Base-by-base conservation (phyloP, 2,888 invertebrate genomes). In the Miltochrista miniata region DNA sequence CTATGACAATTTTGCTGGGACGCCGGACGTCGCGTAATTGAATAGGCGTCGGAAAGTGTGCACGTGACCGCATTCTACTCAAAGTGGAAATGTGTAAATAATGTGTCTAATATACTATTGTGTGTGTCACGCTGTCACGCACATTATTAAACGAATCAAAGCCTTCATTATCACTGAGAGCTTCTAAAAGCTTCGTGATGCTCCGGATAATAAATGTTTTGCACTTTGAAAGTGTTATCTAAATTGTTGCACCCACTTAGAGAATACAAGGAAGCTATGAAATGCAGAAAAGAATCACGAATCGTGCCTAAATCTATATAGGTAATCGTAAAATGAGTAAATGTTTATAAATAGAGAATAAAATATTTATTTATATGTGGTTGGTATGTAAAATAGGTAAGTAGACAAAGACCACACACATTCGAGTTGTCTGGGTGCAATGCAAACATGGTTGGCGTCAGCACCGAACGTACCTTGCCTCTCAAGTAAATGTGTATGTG, bases 171-270 rank as follows among this genome's bases (percentile, higher is more conserved):
- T 68, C 63, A 74, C 70, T 68, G 62, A 67, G 69, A n/a, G 14
- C 64, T 67, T 70, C 72, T 81, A 77, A 81, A 79, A 81, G 80
- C 76, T 61, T 65, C 61, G 62, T 77, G 78, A 74, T 79, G 75
- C 74, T 70, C 64, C 70, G 66, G 74, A 75, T 72, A 72, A 67
- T 70, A 68, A 78, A 75, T 73, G 73, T 76, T 80, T 81, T 74
- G 72, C 81, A 74, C 68, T 73, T 76, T 74, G 67, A 52, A 55
- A 68, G n/a, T 76, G 81, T 86, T 87, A 87, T 85, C 83, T 88
- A 83, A 87, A 88, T 87, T 77, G 85, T 81, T 77, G 72, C 82
- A 83, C 77, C 83, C 89, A 86, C 86, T 86, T 80, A 59, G 68
- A 66, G 72, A 70, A 49, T 73, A 70, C 71, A 72, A 75, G 72